phyloP scores from a whole-genome alignment of 2,888 invertebrate species.

The Serripes groenlandicus region DNA sequence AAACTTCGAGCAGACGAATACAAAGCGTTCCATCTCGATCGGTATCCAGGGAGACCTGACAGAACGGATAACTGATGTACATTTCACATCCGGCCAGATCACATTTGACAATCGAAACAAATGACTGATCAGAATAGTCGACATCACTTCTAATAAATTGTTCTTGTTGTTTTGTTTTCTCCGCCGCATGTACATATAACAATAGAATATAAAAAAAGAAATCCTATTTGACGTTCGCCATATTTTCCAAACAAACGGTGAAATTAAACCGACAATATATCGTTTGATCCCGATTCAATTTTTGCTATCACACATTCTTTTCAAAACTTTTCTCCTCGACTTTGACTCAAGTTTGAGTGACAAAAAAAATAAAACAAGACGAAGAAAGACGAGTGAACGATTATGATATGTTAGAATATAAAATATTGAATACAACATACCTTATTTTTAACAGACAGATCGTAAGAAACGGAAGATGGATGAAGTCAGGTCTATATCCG shows the following conservation, averaged over 20 bases:
- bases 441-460: slow-evolving; percentile 55
- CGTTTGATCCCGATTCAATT: not conserved
- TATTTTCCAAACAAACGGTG: not conserved
- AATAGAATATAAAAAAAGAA: not conserved
- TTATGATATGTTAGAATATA: slow-evolving; percentile 23
- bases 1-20: too few relatives aligned
- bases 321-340: not conserved
- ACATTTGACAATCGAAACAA: slow-evolving; percentile 66
- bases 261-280: not conserved
- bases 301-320: not conserved
- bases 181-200: not conserved
- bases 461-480: slow-evolving; percentile 55
- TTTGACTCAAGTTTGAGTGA: not conserved
- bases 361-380: not conserved
- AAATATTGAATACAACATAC: slow-evolving; percentile 67
- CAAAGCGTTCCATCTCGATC: not conserved
- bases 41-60: slow-evolving; percentile 58
- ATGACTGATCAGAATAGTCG: slow-evolving; percentile 53
- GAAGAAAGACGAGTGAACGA: slow-evolving; percentile 7
- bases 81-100: slow-evolving; percentile 60
- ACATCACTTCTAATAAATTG: slow-evolving; percentile 63
- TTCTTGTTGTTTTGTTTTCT: too few relatives aligned
- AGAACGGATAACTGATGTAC: slow-evolving; percentile 58
- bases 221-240: slow-evolving; percentile 3
- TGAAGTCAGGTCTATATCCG: slow-evolving; percentile 63